Evolutionary conservation across 2,113 vertebrate species (phyloP).

Genomic region (Odobenus rosmarus): DNA sequence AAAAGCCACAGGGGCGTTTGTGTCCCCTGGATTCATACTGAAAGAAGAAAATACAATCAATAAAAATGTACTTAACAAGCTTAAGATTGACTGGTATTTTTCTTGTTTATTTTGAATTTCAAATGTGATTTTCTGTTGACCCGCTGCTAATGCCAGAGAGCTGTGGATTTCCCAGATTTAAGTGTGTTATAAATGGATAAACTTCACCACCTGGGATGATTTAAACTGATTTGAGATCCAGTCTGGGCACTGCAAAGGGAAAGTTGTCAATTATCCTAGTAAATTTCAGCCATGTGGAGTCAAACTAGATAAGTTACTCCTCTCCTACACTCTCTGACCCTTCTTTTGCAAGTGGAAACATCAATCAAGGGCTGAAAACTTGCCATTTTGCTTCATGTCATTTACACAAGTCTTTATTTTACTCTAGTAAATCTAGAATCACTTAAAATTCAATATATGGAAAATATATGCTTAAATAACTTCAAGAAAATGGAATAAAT

Average conservation of each 20-base stretch:
- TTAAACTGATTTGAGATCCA: slow-evolving; percentile 68
- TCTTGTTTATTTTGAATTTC: slow-evolving; percentile 80
- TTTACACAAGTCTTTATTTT: neutral
- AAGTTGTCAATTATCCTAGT: slow-evolving; percentile 51
- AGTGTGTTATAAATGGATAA: slow-evolving; percentile 80
- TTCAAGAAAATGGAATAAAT: neutral
- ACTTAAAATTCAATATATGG: neutral
- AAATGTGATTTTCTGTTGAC: slow-evolving; percentile 78
- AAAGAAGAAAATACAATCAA: slow-evolving; percentile 82
- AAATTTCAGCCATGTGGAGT: slow-evolving; percentile 37
- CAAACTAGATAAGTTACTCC: neutral
- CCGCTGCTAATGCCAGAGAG: slow-evolving; percentile 79
- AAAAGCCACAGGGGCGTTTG: slow-evolving; percentile 79
- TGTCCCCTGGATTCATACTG: slow-evolving; percentile 79
- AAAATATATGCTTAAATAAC: neutral
- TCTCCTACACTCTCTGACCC: neutral
- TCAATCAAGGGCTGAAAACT: neutral
- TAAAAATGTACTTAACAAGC: slow-evolving; percentile 83
- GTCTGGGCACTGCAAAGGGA: neutral
- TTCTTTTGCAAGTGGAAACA: neutral
- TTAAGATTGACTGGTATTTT: slow-evolving; percentile 66
- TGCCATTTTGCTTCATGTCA: neutral
- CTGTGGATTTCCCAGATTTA: slow-evolving; percentile 70
- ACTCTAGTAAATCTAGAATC: neutral
- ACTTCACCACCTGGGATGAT: slow-evolving; percentile 74